Conservation (phyloP, 1,140 invertebrate species). For the Bombus soroeensis region DNA sequence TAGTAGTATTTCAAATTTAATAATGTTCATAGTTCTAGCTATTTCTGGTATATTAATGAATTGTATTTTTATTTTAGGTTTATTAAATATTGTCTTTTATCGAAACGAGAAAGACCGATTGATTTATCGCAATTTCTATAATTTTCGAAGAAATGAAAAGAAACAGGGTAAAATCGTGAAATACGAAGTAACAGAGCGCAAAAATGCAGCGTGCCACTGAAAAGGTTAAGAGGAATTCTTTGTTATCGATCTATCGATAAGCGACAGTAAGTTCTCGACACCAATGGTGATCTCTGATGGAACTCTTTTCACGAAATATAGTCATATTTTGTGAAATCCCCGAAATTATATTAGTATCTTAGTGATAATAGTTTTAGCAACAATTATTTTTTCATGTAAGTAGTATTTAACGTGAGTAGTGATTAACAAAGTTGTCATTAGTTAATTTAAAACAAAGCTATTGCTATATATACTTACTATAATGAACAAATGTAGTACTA, state of each 20-base stretch:
- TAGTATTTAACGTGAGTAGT: background rate
- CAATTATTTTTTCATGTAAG: background rate
- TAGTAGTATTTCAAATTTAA: background rate
- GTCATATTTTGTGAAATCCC: too few species aligned
- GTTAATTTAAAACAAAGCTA: background rate
- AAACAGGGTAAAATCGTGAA: background rate
- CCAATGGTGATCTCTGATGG: background rate
- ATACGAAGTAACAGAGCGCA: conserved; percentile 8
- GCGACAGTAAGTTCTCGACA: background rate
- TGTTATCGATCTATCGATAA: background rate
- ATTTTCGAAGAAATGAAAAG: background rate
- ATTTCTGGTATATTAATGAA: background rate
- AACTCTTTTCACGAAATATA: background rate
- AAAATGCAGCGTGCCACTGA: conserved; percentile 28
- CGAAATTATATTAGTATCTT: background rate
- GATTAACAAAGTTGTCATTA: background rate
- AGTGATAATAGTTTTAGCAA: background rate
- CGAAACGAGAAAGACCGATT: background rate
- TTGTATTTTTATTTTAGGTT: background rate
- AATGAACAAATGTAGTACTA: background rate
- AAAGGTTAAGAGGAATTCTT: background rate
- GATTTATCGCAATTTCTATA: background rate
- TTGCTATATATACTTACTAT: background rate
- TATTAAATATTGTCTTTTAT: background rate
- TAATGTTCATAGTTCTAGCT: background rate